Percentiles rank a stretch among this genome's conserved stretches.
Evolutionary conservation across 2,888 invertebrate genomes (phyloP).

Genomic region (Ormyrus thymus): DNA sequence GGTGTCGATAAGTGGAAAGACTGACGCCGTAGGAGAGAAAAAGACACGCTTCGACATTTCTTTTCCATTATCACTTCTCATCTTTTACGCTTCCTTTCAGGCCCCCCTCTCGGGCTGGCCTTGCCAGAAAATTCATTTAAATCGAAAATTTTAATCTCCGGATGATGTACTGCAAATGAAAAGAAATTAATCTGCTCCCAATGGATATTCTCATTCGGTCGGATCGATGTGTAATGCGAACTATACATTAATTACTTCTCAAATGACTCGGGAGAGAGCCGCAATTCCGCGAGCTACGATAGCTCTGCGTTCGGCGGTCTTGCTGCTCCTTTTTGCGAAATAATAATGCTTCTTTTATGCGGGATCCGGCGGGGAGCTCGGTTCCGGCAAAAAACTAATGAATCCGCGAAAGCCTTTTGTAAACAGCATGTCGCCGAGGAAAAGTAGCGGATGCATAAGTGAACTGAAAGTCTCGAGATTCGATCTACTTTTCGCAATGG

Average conservation of each 20-base stretch:
- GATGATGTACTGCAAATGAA: constrained; percentile 21
- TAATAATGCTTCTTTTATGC: too few species aligned
- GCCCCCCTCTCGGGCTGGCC: not conserved
- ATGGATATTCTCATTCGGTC: not conserved
- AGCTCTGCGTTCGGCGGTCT: not conserved
- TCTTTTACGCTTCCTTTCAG: not conserved
- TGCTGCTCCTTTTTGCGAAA: too few species aligned
- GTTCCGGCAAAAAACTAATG: too few species aligned
- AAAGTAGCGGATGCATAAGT: not conserved
- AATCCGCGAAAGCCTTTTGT: too few species aligned
- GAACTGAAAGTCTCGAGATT: not conserved
- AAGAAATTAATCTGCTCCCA: constrained; percentile 15
- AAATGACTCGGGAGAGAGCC: not conserved
- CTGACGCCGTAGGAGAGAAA: not conserved
- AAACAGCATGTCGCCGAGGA: not conserved
- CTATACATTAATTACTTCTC: not conserved
- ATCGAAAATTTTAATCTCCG: constrained; percentile 18
- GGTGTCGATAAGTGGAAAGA: constrained; percentile 38
- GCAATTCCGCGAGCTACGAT: not conserved
- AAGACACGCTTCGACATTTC: constrained; percentile 19
- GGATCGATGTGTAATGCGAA: not conserved
- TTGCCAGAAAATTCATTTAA: constrained; percentile 21
- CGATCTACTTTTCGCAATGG: constrained; percentile 27
- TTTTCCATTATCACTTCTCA: constrained; percentile 24
- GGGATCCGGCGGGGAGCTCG: too few species aligned